A percentile compares a stretch with the other conserved stretches of the same genome.
These are phyloP conservation scores for Miichthys miiuy DNA, from an alignment of 2,797 vertebrate genomes.

Conservation along the genomic window DNA sequence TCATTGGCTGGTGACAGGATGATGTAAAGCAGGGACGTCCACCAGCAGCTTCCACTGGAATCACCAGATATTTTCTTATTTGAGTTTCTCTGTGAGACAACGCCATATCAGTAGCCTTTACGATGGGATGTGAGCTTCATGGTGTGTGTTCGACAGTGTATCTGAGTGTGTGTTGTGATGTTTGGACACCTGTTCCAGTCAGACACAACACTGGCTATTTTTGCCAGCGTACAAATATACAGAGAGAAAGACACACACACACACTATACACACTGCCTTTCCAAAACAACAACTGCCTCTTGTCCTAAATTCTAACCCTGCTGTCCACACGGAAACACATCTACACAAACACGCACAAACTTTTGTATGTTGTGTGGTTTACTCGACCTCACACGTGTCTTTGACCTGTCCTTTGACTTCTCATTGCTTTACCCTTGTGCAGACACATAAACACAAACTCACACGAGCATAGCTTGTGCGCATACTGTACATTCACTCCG, in stretches of 20 bases:
- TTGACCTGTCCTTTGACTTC: constrained; percentile 38
- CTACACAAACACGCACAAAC: background rate
- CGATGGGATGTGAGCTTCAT: constrained; percentile 20
- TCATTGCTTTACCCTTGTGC: constrained; percentile 22
- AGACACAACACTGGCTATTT: constrained; percentile 78
- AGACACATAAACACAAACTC: constrained; percentile 24
- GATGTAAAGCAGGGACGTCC: background rate
- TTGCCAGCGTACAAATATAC: constrained; percentile 60
- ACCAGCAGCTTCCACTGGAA: background rate
- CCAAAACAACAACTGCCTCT: constrained; percentile 64
- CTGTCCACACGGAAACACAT: constrained; percentile 12
- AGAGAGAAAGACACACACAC: constrained; percentile 45
- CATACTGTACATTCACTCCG: background rate
- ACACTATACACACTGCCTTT: constrained; percentile 29
- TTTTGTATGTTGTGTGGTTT: constrained; percentile 36
- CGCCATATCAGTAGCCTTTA: background rate
- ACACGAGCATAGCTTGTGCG: background rate
- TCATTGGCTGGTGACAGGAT: too few species aligned
- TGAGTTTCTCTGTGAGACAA: background rate
- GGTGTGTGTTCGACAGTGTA: constrained; percentile 33
- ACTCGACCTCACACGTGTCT: constrained; percentile 25
- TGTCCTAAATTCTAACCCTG: constrained; percentile 47
- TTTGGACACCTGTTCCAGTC: constrained; percentile 80
- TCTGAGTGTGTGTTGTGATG: constrained; percentile 48
- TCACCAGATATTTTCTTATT: background rate